These are phyloP conservation scores for Odontocerum albicorne DNA, from an alignment of 2,888 invertebrate genomes.

Conservation along the genomic window DNA sequence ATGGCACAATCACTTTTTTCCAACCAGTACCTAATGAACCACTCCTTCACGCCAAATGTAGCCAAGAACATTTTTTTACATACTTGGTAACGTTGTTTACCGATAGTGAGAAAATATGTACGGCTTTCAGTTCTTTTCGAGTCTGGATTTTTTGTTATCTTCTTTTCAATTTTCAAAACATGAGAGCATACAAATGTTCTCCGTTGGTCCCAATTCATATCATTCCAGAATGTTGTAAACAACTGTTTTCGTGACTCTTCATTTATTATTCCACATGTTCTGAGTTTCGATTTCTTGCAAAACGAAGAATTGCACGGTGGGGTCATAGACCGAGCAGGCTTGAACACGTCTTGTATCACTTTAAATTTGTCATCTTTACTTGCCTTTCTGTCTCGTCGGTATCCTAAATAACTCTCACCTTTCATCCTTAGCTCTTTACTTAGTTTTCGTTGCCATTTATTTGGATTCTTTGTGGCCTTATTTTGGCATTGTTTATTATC, in stretches of 20 bases:
- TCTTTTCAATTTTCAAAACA: not conserved
- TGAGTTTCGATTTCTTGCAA: constrained; percentile 6
- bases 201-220: constrained; percentile 6
- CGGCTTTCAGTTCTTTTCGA: not conserved
- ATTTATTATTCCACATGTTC: not conserved
- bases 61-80: constrained; percentile 5
- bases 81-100: constrained; percentile 1
- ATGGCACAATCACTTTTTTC: not conserved
- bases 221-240: not conserved
- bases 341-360: constrained; percentile 4
- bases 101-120: not conserved
- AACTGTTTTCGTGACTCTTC: not conserved
- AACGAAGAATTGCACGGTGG: constrained; percentile 4
- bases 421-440: constrained; percentile 2
- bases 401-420: constrained; percentile 6
- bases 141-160: constrained; percentile 4
- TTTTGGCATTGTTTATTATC: constrained; percentile 1
- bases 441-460: not conserved
- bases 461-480: constrained; percentile 3
- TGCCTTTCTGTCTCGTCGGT: constrained; percentile 2
- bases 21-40: constrained; percentile 6
- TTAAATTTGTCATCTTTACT: not conserved
- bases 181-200: constrained; percentile 2
- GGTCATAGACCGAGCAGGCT: not conserved
- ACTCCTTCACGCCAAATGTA: not conserved